phyloP scores from a whole-genome alignment of 64 coral and sea anemone genomes.

The Trachythela sp. region DNA sequence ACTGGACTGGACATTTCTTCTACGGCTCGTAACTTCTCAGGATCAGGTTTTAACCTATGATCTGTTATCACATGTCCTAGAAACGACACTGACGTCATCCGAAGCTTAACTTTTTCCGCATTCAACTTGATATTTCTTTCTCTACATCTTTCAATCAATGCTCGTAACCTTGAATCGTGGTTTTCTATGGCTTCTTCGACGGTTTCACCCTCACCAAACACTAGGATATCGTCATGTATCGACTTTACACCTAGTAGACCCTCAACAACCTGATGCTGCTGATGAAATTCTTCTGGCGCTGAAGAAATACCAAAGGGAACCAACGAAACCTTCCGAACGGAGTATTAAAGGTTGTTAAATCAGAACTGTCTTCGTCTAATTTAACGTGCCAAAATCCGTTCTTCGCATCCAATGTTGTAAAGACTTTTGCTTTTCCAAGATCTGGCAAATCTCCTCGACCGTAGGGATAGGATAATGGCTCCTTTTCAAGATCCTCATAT shows the following conservation, averaged over 20 bases:
- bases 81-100: background rate
- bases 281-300: background rate
- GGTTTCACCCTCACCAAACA: too few species aligned
- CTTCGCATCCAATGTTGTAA: too few species aligned
- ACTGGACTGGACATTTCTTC: background rate
- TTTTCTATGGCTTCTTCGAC: too few species aligned
- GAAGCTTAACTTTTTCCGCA: background rate
- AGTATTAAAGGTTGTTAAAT: conserved; percentile 2
- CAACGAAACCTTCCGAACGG: background rate
- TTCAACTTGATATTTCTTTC: background rate
- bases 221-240: too few species aligned
- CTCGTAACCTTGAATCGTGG: too few species aligned
- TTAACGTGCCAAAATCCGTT: conserved; percentile 1
- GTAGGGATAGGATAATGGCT: background rate
- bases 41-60: background rate
- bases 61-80: background rate
- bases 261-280: background rate
- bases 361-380: background rate
- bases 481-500: background rate
- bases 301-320: background rate
- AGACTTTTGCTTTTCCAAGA: background rate
- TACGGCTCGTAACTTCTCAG: background rate
- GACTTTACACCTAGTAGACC: background rate
- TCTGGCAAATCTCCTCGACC: background rate
- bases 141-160: too few species aligned